Percentiles rank a stretch among this genome's conserved stretches.
Conservation (phyloP, 1,140 invertebrate species). For the Trichonephila clavipes region DNA sequence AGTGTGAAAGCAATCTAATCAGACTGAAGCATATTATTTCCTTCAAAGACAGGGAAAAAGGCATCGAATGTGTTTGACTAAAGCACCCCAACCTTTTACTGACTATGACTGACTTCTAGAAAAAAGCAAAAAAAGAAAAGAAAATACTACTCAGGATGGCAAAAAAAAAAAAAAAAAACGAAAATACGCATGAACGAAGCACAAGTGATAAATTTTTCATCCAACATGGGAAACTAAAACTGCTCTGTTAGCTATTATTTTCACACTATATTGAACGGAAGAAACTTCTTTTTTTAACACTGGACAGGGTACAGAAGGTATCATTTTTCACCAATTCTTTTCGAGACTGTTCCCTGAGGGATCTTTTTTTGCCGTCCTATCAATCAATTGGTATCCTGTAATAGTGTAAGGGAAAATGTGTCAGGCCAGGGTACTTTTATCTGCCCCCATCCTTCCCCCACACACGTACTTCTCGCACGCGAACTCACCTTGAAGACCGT, state of each 20-base stretch:
- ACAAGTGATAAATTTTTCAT: conserved; percentile 60
- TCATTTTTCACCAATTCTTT: conserved; percentile 72
- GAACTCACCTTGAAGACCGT: conserved; percentile 30
- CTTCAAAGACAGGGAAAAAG: no score
- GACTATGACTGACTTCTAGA: background rate
- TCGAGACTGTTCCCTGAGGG: conserved; percentile 53
- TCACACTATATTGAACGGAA: conserved; percentile 48
- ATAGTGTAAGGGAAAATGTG: conserved; percentile 68
- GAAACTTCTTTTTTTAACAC: conserved; percentile 58
- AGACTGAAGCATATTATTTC: no score
- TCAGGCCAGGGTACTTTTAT: conserved; percentile 52
- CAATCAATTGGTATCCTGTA: conserved; percentile 73
- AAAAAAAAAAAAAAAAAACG: no score
- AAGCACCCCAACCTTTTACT: background rate
- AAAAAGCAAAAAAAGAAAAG: background rate
- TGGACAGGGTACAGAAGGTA: conserved; percentile 48
- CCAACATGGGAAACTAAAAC: conserved; percentile 48
- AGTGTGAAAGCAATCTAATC: no score
- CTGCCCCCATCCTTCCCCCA: background rate
- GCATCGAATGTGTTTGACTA: no score
- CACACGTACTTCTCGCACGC: background rate
- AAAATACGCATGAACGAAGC: conserved; percentile 5
- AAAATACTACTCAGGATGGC: background rate
- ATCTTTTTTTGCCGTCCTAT: conserved; percentile 63
- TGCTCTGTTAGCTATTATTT: conserved; percentile 71